These are phyloP conservation scores for Temnothorax ravouxi DNA, from an alignment of 2,888 invertebrate genomes.

Conservation along the genomic window DNA sequence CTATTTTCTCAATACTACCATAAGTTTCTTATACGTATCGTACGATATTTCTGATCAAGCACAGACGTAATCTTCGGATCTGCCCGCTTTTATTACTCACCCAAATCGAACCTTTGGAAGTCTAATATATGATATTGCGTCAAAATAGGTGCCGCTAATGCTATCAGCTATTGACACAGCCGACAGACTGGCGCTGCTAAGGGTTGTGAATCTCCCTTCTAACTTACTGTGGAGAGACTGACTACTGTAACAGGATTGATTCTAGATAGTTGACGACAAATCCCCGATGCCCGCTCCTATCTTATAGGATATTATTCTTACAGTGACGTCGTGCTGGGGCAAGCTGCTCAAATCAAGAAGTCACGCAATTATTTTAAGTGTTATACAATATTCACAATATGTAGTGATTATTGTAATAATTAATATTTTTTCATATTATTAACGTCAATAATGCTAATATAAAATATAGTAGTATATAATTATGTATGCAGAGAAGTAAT, in stretches of 20 bases:
- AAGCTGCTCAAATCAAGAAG: conserved; percentile 17
- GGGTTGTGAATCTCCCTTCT: conserved; percentile 67
- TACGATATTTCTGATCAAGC: conserved; percentile 28
- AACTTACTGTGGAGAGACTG: conserved; percentile 63
- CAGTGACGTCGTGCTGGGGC: conserved; percentile 67
- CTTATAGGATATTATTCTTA: conserved; percentile 76
- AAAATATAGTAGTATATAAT: neutral
- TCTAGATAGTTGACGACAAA: conserved; percentile 83
- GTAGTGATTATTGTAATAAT: neutral
- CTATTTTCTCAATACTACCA: conserved; percentile 3
- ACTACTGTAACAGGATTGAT: conserved; percentile 82
- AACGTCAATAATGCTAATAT: neutral
- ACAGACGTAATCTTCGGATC: conserved; percentile 26
- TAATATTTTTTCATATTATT: neutral
- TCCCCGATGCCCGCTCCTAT: conserved; percentile 74
- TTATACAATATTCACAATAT: neutral
- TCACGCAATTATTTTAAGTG: neutral
- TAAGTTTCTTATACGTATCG: conserved; percentile 12
- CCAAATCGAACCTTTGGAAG: conserved; percentile 39
- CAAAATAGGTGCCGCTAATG: conserved; percentile 76
- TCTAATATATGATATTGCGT: conserved; percentile 68
- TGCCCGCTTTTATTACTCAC: conserved; percentile 39
- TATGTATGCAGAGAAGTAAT: neutral
- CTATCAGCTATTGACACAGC: conserved; percentile 83
- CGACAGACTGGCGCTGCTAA: conserved; percentile 74